Evolutionary conservation across 2,797 vertebrate genomes (phyloP).

Genomic region (Chelmon rostratus): DNA sequence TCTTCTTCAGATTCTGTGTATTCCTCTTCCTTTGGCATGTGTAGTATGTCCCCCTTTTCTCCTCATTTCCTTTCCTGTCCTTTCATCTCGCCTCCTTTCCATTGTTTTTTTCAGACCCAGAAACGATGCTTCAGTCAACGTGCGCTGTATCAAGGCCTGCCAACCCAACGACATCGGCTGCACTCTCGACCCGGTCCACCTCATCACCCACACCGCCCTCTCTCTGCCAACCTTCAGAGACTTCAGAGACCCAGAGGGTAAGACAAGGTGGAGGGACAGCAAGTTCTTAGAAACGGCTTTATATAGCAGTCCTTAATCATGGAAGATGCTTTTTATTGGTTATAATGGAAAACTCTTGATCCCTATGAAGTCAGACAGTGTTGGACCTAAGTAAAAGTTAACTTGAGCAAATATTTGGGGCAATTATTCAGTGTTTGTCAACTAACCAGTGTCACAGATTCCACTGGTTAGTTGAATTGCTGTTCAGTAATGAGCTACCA

Average conservation of each 20-base stretch:
- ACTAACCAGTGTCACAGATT: too few species aligned
- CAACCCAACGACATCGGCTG: slow-evolving; percentile 83
- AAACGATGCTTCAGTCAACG: slow-evolving; percentile 79
- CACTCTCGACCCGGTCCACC: slow-evolving; percentile 83
- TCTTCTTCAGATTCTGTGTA: background rate
- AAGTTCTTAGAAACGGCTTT: background rate
- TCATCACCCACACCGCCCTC: slow-evolving; percentile 89
- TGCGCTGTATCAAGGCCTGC: slow-evolving; percentile 91
- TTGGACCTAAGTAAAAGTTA: background rate
- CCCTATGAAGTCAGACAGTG: background rate
- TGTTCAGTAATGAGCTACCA: background rate
- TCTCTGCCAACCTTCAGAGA: slow-evolving; percentile 90
- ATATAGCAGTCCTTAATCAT: background rate
- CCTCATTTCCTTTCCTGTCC: background rate
- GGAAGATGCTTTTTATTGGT: background rate
- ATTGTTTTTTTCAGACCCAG: slow-evolving; percentile 66
- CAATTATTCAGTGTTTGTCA: too few species aligned
- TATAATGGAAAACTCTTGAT: background rate
- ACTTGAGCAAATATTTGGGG: background rate
- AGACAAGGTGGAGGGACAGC: slow-evolving; percentile 20
- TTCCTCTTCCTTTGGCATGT: background rate
- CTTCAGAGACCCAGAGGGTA: slow-evolving; percentile 88
- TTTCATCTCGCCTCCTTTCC: background rate
- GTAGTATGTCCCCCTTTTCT: background rate
- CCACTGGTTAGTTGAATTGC: background rate